Conservation (phyloP, 2,888 invertebrate species). For the Camptogramma bilineatum region DNA sequence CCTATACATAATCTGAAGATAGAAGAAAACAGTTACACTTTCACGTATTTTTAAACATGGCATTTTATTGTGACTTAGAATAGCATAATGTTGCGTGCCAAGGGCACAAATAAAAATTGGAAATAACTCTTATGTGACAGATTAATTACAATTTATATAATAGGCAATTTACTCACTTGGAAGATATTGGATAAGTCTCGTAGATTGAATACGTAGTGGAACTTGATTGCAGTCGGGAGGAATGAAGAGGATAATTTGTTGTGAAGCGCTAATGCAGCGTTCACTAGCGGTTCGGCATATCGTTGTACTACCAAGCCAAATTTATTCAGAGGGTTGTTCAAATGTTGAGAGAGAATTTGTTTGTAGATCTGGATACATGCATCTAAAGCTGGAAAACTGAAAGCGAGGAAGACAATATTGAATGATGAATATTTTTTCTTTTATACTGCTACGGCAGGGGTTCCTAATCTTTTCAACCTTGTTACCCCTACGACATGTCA, state of each 20-base stretch:
- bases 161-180: conserved; percentile 88
- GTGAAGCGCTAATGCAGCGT: conserved; percentile 91
- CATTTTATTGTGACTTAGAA: too few relatives aligned
- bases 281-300: conserved; percentile 87
- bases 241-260: conserved; percentile 90
- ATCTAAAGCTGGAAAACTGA: conserved; percentile 93
- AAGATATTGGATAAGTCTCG: conserved; percentile 97
- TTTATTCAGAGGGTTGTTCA: conserved; percentile 87
- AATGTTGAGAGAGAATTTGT: conserved; percentile 92
- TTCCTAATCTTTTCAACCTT: too few relatives aligned
- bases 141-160: too few relatives aligned
- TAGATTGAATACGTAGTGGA: conserved; percentile 97
- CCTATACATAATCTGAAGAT: too few relatives aligned
- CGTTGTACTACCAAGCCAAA: conserved; percentile 87
- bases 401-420: conserved; percentile 4
- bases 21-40: too few relatives aligned
- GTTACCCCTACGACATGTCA: too few relatives aligned
- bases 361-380: conserved; percentile 94
- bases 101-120: too few relatives aligned
- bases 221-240: conserved; percentile 97
- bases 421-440: neutral
- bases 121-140: too few relatives aligned
- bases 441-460: too few relatives aligned
- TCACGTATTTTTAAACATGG: too few relatives aligned
- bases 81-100: too few relatives aligned